These are phyloP conservation scores for Ctenoplectra terminalis DNA, from an alignment of 1,140 invertebrate species.

Conservation along the genomic window DNA sequence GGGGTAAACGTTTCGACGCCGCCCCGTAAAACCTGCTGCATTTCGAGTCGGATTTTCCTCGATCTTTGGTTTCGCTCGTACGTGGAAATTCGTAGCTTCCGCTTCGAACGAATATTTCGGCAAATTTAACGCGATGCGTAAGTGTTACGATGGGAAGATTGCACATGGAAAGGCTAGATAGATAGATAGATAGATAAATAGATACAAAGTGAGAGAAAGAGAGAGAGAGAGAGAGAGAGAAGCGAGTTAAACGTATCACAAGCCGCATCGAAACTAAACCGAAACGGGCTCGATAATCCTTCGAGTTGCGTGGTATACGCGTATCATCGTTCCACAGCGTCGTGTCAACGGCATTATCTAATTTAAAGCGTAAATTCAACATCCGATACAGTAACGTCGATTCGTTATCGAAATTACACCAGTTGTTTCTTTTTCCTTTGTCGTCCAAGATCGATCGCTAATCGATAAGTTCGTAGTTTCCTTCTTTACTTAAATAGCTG, in stretches of 20 bases:
- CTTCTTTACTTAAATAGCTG: too few relatives aligned
- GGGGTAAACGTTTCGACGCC: not conserved
- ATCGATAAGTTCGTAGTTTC: too few relatives aligned
- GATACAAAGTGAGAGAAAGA: too few relatives aligned
- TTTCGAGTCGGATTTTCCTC: not conserved
- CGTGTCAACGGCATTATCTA: constrained; percentile 45
- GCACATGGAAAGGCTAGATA: too few relatives aligned
- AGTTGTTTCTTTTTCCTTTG: constrained; percentile 11
- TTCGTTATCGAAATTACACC: constrained; percentile 34
- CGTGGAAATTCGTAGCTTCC: not conserved
- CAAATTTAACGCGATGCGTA: constrained; percentile 10
- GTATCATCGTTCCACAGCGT: constrained; percentile 41
- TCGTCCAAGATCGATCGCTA: not conserved
- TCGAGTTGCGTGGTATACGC: constrained; percentile 19
- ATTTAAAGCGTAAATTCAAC: constrained; percentile 40
- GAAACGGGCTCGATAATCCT: constrained; percentile 47
- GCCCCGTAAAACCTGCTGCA: not conserved
- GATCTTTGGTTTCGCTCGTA: not conserved
- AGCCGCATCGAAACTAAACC: constrained; percentile 37
- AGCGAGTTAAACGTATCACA: constrained; percentile 5
- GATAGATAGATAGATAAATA: too few relatives aligned
- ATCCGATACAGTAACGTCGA: constrained; percentile 28
- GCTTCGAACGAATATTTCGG: not conserved
- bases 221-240: not conserved
- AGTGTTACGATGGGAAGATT: too few relatives aligned